phyloP scores from a whole-genome alignment of 2,797 vertebrate genomes.

The Hippopotamyrus pictus region DNA sequence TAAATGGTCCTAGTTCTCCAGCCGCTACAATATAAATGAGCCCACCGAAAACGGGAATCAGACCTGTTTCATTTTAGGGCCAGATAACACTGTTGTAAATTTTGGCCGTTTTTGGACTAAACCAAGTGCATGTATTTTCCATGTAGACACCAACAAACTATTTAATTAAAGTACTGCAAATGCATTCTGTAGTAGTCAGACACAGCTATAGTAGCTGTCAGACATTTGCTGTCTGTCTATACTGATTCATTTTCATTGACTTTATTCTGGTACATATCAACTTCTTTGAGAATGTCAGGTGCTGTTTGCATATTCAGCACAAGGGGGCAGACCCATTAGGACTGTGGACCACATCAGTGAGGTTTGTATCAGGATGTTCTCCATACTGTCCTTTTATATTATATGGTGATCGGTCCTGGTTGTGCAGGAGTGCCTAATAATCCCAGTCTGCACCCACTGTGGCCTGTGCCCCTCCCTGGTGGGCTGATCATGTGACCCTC shows the following conservation, averaged over 20 bases:
- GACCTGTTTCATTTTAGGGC: background rate
- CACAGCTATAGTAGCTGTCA: background rate
- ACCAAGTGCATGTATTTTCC: background rate
- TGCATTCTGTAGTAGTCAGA: background rate
- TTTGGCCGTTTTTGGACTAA: background rate
- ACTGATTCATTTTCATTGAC: background rate
- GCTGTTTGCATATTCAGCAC: background rate
- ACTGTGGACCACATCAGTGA: background rate
- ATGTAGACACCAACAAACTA: background rate
- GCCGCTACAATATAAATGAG: background rate
- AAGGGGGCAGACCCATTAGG: background rate
- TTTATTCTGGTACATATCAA: background rate
- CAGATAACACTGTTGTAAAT: background rate
- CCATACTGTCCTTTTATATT: background rate
- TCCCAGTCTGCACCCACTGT: background rate
- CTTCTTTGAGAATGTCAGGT: background rate
- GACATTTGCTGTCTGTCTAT: background rate
- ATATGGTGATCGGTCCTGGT: background rate
- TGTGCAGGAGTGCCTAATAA: background rate
- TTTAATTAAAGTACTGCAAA: too few species aligned
- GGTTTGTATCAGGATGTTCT: background rate
- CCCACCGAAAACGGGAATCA: background rate
- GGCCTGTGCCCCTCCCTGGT: background rate
- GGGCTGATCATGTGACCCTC: background rate
- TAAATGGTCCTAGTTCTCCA: too few species aligned